Base-by-base conservation (phyloP, 2,888 invertebrate species). In the Acanthacorydalis orientalis region DNA sequence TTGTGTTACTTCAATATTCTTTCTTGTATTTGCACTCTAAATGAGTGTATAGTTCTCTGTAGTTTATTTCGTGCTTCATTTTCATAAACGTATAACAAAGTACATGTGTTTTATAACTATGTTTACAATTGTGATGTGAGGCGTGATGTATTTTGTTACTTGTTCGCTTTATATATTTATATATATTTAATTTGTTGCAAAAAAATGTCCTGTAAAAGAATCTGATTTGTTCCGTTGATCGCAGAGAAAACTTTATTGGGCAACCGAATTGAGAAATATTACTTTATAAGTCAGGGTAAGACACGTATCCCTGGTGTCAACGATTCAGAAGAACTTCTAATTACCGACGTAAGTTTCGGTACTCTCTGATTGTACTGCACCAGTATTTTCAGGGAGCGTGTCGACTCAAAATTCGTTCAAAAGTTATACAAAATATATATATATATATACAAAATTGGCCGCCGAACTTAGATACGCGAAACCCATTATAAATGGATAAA, bases 261-360 rank as follows among this genome's bases (percentile, higher is more conserved):
- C 68, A 78, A 83, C 70, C 83, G 86, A 70, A 80, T 89, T 68
- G 78, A 78, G 65, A 82, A 83, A 73, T 95, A 91, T 77, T 78
- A 79, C 68, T 86, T 81, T 75, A 84, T 92, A 74, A 84, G 86
- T 74, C 90, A 92, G 76, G 93, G 93, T 72, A 89, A 87, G 77
- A 86, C 84, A 64, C 80, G 83, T 72, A 92, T 96, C 69, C 90
- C 91, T 68, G 87, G 86, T 67, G 82, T 96, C 71, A 91, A 93
- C 77, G 95, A 96, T 75, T 79, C 74, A 61, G 83, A 81, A 69
- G 90, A 92, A 72, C 85, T 89, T 77, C 77, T 78, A 67, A 70
- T 77, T 63, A 87, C 86, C 63, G 83, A 86, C 72, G 88, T 88
- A 85, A 87, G 86, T 84, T 62, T 58, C 55, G 50, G 59, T 14